phyloP scores from a whole-genome alignment of 2,888 invertebrate genomes.

The Gisinianus flammeolus region DNA sequence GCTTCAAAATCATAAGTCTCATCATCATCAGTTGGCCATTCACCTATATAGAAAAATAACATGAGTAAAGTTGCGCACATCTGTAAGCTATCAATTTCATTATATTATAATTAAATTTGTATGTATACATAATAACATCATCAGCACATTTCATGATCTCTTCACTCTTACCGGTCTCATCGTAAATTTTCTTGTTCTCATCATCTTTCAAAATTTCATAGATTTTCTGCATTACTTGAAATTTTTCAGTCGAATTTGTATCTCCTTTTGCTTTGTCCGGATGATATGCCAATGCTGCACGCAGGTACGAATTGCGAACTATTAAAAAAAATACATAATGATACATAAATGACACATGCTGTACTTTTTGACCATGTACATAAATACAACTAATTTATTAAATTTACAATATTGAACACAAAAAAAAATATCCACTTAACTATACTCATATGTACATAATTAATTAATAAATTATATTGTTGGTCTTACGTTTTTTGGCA shows the following conservation, averaged over 20 bases:
- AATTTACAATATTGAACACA: no score
- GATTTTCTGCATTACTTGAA: slow-evolving; percentile 52
- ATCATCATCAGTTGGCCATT: slow-evolving; percentile 51
- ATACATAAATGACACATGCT: no score
- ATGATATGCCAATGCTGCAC: slow-evolving; percentile 52
- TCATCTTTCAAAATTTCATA: slow-evolving; percentile 54
- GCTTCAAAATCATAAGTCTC: slow-evolving; percentile 45
- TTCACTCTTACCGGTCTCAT: slow-evolving; percentile 51
- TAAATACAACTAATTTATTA: no score
- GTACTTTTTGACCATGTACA: no score
- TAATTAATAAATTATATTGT: neutral
- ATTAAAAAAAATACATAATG: slow-evolving; percentile 1
- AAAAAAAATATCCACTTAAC: neutral
- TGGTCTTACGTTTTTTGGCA: slow-evolving; percentile 47
- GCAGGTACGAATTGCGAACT: slow-evolving; percentile 55
- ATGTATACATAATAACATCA: no score
- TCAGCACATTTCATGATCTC: neutral
- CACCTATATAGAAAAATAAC: slow-evolving; percentile 46
- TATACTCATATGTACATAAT: no score
- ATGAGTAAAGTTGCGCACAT: neutral
- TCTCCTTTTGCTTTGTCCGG: slow-evolving; percentile 54
- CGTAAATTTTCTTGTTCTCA: slow-evolving; percentile 52
- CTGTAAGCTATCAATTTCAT: no score
- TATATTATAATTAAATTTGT: no score
- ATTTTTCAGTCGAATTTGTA: slow-evolving; percentile 51